Conservation (phyloP, 2,113 vertebrate species). For the Hemichromis elongatus region DNA sequence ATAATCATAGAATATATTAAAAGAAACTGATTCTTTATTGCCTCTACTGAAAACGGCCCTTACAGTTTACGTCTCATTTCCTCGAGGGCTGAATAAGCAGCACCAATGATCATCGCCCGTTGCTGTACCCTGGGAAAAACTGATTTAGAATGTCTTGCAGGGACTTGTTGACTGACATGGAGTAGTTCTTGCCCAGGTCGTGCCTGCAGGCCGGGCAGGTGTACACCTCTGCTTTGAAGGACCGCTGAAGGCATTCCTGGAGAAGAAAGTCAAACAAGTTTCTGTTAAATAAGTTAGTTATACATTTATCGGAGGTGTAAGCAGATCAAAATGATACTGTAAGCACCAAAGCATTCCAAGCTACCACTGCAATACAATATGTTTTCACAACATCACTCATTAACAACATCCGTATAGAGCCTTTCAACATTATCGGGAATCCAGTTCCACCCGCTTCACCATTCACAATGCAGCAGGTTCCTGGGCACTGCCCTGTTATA, state of each 20-base stretch:
- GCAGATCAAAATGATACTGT: neutral
- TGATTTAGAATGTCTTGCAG: constrained; percentile 87
- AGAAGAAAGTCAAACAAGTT: neutral
- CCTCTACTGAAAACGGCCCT: constrained; percentile 59
- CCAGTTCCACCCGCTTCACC: neutral
- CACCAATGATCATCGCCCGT: constrained; percentile 81
- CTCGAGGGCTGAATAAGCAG: neutral
- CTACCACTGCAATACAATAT: neutral
- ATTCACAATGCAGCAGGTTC: neutral
- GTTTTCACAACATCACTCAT: neutral
- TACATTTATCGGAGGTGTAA: neutral
- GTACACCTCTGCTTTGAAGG: constrained; percentile 91
- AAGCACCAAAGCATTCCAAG: neutral
- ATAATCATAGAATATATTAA: constrained; percentile 74
- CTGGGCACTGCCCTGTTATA: neutral
- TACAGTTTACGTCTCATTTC: constrained; percentile 56
- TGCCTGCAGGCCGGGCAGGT: constrained; percentile 91
- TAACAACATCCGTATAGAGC: neutral
- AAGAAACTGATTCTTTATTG: constrained; percentile 65
- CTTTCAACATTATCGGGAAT: neutral
- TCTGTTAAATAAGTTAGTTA: neutral
- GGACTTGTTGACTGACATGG: constrained; percentile 83
- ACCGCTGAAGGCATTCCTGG: constrained; percentile 93
- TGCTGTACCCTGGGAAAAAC: constrained; percentile 96
- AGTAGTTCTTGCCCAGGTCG: constrained; percentile 84